Conservation (phyloP, 2,888 invertebrate species). For the Stratiomys singularior region DNA sequence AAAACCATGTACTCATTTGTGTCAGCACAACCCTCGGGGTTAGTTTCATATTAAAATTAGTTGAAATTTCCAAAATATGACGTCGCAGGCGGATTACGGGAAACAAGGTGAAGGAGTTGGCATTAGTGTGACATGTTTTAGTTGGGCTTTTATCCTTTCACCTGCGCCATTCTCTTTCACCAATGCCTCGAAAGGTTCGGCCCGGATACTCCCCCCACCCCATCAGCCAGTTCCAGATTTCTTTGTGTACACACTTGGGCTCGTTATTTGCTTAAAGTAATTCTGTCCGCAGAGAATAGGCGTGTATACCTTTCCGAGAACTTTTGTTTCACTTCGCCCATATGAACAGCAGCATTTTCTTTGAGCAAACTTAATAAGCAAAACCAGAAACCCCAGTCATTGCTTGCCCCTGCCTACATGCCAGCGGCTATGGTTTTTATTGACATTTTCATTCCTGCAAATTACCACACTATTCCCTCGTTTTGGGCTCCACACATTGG, state of each 20-base stretch:
- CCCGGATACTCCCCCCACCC: conserved; percentile 1
- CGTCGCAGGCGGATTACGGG: conserved; percentile 1
- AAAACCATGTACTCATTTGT: conserved; percentile 31
- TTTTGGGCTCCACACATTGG: background rate
- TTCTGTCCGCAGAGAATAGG: too few relatives aligned
- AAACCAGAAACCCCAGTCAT: background rate
- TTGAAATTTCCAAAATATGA: conserved; percentile 7
- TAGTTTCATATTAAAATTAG: conserved; percentile 42
- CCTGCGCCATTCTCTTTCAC: conserved; percentile 16
- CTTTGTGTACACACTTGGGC: too few relatives aligned
- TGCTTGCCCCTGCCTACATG: background rate
- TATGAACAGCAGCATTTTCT: conserved; percentile 13
- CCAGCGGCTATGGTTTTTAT: background rate
- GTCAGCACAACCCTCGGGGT: conserved; percentile 26
- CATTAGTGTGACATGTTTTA: conserved; percentile 32
- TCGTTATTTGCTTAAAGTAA: background rate
- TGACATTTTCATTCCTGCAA: conserved; percentile 8
- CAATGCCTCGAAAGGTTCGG: background rate
- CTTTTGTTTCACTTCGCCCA: background rate
- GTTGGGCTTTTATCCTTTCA: conserved; percentile 18
- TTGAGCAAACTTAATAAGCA: conserved; percentile 19
- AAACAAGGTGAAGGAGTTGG: background rate
- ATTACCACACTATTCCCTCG: background rate
- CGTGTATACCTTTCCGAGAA: background rate
- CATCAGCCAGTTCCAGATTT: background rate